phyloP scores from a whole-genome alignment of 2,888 invertebrate species.

The Trileptium ribeirensis region DNA sequence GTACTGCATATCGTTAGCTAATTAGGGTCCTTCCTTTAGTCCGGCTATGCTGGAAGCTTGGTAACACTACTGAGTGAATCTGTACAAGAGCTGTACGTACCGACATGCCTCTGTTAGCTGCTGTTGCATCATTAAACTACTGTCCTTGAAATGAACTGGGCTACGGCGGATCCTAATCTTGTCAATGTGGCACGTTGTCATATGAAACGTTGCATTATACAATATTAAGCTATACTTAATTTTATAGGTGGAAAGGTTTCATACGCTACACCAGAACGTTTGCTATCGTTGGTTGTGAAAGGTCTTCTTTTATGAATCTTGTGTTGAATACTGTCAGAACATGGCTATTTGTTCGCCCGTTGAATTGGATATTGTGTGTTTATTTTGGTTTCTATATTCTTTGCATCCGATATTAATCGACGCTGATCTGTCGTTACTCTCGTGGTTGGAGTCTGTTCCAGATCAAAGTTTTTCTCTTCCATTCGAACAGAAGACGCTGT shows the following conservation, averaged over 20 bases:
- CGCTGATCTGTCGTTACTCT: slow-evolving; percentile 80
- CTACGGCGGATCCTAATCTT: no score
- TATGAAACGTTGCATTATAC: no score
- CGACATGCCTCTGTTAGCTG: no score
- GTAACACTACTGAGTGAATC: no score
- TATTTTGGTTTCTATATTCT: slow-evolving; percentile 26
- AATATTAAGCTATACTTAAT: no score
- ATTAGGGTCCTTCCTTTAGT: no score
- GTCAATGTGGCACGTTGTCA: no score
- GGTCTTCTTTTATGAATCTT: slow-evolving; percentile 82
- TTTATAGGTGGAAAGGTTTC: not conserved
- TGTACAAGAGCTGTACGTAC: no score
- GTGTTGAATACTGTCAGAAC: slow-evolving; percentile 89
- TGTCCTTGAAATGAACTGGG: no score
- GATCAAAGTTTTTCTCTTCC: slow-evolving; percentile 84
- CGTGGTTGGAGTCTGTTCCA: slow-evolving; percentile 88
- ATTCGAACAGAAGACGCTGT: slow-evolving; percentile 76
- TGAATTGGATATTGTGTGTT: not conserved
- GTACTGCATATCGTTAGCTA: no score
- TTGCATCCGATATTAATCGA: slow-evolving; percentile 55
- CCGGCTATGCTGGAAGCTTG: no score
- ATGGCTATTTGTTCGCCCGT: slow-evolving; percentile 60
- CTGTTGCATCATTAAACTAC: no score
- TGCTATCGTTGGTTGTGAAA: slow-evolving; percentile 84
- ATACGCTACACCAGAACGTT: slow-evolving; percentile 62